Evolutionary conservation across 2,797 vertebrate species (phyloP), one percentile per base, ranked within the genome.

Genomic region (Anguilla megastoma): DNA sequence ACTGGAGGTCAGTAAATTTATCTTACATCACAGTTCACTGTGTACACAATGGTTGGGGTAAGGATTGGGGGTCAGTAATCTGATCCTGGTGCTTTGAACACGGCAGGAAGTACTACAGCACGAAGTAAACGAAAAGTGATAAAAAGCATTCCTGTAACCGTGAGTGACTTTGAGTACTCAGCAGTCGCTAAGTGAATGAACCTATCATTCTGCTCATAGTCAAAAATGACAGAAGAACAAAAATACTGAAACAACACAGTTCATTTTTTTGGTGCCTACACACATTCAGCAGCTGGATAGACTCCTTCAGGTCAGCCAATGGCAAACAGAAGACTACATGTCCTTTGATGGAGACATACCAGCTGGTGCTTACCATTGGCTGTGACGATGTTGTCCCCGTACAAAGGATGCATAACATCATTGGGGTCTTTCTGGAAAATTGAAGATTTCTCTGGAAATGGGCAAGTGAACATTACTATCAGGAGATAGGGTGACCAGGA

Each of bases 401-500:
- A 96, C 88, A 95, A 84, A 86, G 94, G 94, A 85, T 93, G 94
- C 94, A 95, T 95, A 89, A 95, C 21, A 87, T 95, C 94, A 56
- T 93, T 93, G 0, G 95, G 95, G 89, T 95, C 95, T 86, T 95
- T 96, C 76, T 92, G 88, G 89, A 96, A 94, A 52, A 94, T 1
- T n/a, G 86, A 92, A 63, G 94, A 92, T 87, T 95, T 95, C 86
- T 94, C 95, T 95, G 89, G 83, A 89, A 94, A 95, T 30, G 89
- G 63, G 91, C 2, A 3, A 54, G 14, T n/a, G 30, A 27, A 66
- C 24, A 84, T 69, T 69, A 69, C 50, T 52, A 63, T 63, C 21
- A 6, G 58, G 18, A 4, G 21, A 63, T 16, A 63, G 58, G 14
- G 18, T 63, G 58, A 18, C 21, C 58, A 63, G 21, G 58, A 63